Base-by-base conservation (phyloP, 2,888 invertebrate genomes). In the Craniophora ligustri region DNA sequence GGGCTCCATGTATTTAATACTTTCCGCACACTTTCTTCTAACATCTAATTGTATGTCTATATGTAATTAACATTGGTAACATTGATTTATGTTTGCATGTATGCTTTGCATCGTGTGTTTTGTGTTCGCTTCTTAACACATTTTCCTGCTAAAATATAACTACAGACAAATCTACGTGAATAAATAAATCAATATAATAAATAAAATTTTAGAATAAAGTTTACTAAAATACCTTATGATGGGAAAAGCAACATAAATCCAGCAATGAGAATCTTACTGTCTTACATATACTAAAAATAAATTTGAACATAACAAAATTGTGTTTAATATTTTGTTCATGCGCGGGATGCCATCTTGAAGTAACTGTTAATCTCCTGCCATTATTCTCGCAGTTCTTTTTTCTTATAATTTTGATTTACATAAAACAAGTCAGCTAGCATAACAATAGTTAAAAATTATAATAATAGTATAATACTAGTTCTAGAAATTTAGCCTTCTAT, bases 61-160 rank as follows among this genome's bases (percentile, higher is more conserved):
- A 21, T 67, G 56, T 74, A 51, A 41, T 36, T 67, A 64, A 67
- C 50, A 21, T 1, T 57, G 59, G 67, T 68, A 51, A 55, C 49
- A 57, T 51, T 28, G 38, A 36, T 72, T 68, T 75, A 62, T 76
- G 57, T 78, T 47, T 75, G 83, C 84, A 84, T 84, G 82, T 67
- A 41, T 49, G 85, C 84, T 85, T 85, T 76, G 85, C 85, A 84
- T 82, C 76, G 67, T 85, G 80, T 78, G 71, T 78, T 68, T 60
- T 67, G 64, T 72, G 63, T 72, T 70, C 21, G 71, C 76, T 78
- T 62, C 11, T 50, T 76, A 75, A 80, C 70, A 75, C 62, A 53
- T 56, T 59, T 74, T 65, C 72, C 67, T 11, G 28, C 47, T 16
- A 47, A 59, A 32, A 42, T 71, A 34, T 40, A 47, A 28, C 41